Percentiles rank a stretch among this genome's conserved stretches.
Conservation (phyloP, 2,113 vertebrate species). For the Dendrocopos noguchii region DNA sequence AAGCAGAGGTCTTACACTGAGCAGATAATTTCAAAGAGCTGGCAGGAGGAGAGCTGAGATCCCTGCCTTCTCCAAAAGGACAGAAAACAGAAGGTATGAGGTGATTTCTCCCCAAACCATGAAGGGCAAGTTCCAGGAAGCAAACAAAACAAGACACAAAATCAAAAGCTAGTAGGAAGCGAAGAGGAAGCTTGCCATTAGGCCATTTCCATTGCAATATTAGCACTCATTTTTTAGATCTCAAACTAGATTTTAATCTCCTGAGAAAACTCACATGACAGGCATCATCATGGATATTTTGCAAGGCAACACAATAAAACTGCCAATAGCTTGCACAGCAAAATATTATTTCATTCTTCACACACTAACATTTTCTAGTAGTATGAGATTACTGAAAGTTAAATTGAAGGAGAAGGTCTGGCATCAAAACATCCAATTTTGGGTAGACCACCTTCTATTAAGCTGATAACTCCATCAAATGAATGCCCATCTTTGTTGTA, state of each 20-base stretch:
- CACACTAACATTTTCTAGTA: not conserved
- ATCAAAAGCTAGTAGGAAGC: not conserved
- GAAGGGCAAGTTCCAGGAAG: not conserved
- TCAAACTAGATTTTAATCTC: not conserved
- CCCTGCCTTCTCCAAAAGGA: not conserved
- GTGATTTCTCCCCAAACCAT: not conserved
- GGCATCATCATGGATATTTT: not conserved
- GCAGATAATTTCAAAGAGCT: not conserved
- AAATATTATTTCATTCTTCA: not conserved
- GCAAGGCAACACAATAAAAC: not conserved
- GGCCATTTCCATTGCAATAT: not conserved
- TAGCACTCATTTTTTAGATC: not conserved
- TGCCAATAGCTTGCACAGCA: not conserved
- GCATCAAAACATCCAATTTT: not conserved
- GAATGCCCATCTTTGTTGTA: not conserved
- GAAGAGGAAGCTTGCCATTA: not conserved
- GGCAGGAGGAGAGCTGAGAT: not conserved
- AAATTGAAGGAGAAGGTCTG: not conserved
- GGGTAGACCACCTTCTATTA: not conserved
- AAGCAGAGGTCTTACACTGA: not conserved
- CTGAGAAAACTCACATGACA: not conserved
- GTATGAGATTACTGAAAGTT: not conserved
- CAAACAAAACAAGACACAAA: not conserved
- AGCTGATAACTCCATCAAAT: not conserved
- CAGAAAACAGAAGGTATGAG: fast-evolving